A percentile compares a stretch with the other conserved stretches of the same genome.
phyloP scores from a whole-genome alignment of 2,797 vertebrate genomes.

The Chaunax sp. region DNA sequence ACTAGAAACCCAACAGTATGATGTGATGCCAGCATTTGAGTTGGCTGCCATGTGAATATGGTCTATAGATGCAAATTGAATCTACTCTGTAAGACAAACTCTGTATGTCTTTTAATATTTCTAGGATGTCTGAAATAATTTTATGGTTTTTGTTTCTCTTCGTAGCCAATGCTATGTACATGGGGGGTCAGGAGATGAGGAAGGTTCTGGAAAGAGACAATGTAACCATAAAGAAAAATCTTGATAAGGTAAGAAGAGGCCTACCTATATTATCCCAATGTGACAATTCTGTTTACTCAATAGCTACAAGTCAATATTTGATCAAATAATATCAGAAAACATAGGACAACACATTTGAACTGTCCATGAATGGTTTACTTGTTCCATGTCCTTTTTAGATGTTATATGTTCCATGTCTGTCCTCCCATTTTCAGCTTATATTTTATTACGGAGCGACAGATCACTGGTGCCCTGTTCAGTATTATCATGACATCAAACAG shows the following conservation, averaged over 20 bases:
- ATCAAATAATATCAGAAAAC: not conserved
- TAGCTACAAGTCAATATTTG: not conserved
- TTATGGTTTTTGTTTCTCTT: slow-evolving; percentile 42
- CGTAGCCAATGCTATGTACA: slow-evolving; percentile 91
- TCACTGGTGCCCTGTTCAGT: slow-evolving; percentile 91
- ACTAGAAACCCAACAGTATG: too few relatives aligned
- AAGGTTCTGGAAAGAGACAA: slow-evolving; percentile 88
- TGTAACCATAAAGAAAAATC: slow-evolving; percentile 85
- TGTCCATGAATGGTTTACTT: not conserved
- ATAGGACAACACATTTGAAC: not conserved
- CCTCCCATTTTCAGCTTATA: slow-evolving; percentile 85
- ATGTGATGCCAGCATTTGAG: too few relatives aligned
- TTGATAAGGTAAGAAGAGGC: slow-evolving; percentile 87
- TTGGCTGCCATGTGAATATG: too few relatives aligned
- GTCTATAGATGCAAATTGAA: too few relatives aligned
- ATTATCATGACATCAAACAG: slow-evolving; percentile 90
- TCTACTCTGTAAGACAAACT: too few relatives aligned
- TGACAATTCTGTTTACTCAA: not conserved
- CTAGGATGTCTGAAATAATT: not conserved
- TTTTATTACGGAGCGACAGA: slow-evolving; percentile 94
- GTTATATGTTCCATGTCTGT: slow-evolving; percentile 6
- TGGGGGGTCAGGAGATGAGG: slow-evolving; percentile 94
- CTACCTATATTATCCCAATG: not conserved
- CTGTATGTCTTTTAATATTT: not conserved
- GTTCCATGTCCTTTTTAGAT: not conserved